Percentiles rank a stretch among this genome's conserved stretches.
Conservation (phyloP, 2,888 invertebrate species). For the Pardosa pseudoannulata region DNA sequence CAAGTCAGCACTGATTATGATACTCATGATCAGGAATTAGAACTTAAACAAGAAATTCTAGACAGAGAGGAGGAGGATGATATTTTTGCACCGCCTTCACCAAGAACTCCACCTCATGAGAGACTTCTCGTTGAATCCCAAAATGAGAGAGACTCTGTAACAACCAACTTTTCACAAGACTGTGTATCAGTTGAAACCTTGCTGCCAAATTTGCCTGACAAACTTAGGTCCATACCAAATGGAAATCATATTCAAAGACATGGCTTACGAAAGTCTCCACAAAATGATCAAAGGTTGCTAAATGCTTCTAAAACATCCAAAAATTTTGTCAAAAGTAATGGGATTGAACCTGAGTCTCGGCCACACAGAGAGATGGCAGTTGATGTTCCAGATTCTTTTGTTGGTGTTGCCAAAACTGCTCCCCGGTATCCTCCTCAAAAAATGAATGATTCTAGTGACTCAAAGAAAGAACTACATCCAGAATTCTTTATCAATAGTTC, state of each 20-base stretch:
- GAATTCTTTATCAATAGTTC: slow-evolving; percentile 67
- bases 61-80: slow-evolving; percentile 57
- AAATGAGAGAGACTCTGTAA: slow-evolving; percentile 42
- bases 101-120: slow-evolving; percentile 63
- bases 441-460: slow-evolving; percentile 32
- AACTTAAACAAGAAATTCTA: slow-evolving; percentile 74
- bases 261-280: slow-evolving; percentile 2
- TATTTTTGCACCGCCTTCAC: slow-evolving; percentile 52
- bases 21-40: slow-evolving; percentile 73
- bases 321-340: slow-evolving; percentile 16
- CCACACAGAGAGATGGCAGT: slow-evolving; percentile 97
- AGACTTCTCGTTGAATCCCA: slow-evolving; percentile 64
- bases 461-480: slow-evolving; percentile 36
- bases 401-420: slow-evolving; percentile 92
- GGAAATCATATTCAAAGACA: slow-evolving; percentile 33
- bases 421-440: slow-evolving; percentile 83
- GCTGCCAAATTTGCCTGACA: slow-evolving; percentile 60
- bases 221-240: slow-evolving; percentile 54
- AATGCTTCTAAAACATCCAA: slow-evolving; percentile 15
- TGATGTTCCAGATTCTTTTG: slow-evolving; percentile 96
- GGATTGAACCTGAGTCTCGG: slow-evolving; percentile 35
- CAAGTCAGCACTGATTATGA: slow-evolving; percentile 41
- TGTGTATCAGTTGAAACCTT: slow-evolving; percentile 67
- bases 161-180: slow-evolving; percentile 44
- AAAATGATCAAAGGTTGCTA: slow-evolving; percentile 11